Evolutionary conservation across 1,140 invertebrate species (phyloP).

Genomic region (Lethrus apterus): DNA sequence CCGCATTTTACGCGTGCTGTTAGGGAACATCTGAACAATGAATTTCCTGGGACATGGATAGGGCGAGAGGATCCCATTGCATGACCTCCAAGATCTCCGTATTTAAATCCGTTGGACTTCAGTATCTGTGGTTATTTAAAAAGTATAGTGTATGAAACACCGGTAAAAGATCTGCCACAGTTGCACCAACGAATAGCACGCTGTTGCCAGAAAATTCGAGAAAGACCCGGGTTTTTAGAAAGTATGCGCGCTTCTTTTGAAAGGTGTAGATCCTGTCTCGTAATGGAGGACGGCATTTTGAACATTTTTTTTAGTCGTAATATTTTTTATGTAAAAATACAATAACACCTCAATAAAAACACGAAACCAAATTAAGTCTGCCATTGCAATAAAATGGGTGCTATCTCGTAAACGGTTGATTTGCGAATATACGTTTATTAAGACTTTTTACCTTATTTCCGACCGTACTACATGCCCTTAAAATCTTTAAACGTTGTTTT

Average conservation of each 20-base stretch:
- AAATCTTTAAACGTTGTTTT: constrained; percentile 8
- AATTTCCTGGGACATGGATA: constrained; percentile 13
- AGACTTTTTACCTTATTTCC: constrained; percentile 6
- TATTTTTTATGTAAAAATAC: constrained; percentile 2
- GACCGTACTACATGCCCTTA: constrained; percentile 1
- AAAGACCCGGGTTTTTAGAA: constrained; percentile 2
- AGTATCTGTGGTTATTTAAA: constrained; percentile 10
- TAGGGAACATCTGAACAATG: constrained; percentile 9
- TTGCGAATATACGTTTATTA: constrained; percentile 1
- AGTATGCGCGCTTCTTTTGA: constrained; percentile 8
- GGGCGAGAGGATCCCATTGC: constrained; percentile 8
- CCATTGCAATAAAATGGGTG: constrained; percentile 4
- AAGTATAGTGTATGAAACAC: constrained; percentile 7
- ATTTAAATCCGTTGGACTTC: constrained; percentile 9
- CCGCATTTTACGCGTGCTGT: constrained; percentile 21
- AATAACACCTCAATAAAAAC: background rate
- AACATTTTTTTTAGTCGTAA: background rate
- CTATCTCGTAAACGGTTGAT: constrained; percentile 8
- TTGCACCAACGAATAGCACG: constrained; percentile 9
- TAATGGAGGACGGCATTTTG: constrained; percentile 3
- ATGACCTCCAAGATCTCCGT: constrained; percentile 2
- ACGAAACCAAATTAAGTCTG: constrained; percentile 1
- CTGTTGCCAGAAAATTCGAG: constrained; percentile 5
- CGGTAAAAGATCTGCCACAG: constrained; percentile 10
- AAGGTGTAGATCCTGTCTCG: constrained; percentile 5